phyloP scores from a whole-genome alignment of 2,797 vertebrate genomes.

The Silurus lanzhouensis region DNA sequence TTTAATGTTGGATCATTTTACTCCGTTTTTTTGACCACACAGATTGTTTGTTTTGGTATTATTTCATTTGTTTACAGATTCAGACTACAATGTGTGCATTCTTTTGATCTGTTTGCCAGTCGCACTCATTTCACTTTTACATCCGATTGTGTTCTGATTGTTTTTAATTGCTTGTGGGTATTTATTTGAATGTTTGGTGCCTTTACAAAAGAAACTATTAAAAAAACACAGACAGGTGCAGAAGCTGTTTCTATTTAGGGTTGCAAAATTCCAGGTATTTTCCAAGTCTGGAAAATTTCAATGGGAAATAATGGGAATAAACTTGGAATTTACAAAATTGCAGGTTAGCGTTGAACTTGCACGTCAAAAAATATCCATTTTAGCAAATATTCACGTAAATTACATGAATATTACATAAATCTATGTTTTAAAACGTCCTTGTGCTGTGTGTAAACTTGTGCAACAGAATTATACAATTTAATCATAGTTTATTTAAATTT shows the following conservation, averaged over 20 bases:
- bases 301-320: too few species aligned
- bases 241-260: not conserved
- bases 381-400: too few species aligned
- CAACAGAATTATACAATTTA: too few species aligned
- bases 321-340: too few species aligned
- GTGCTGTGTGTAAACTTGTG: too few species aligned
- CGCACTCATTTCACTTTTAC: slow-evolving; percentile 33
- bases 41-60: not conserved
- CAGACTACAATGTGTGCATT: not conserved
- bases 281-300: too few species aligned
- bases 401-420: too few species aligned
- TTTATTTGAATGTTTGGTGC: slow-evolving; percentile 35
- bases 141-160: not conserved
- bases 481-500: too few species aligned
- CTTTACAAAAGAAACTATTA: slow-evolving; percentile 21
- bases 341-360: too few species aligned
- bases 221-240: not conserved
- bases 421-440: too few species aligned
- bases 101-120: not conserved
- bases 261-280: too few species aligned
- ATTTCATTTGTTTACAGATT: slow-evolving; percentile 39
- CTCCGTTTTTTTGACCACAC: not conserved
- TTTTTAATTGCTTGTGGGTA: slow-evolving; percentile 21
- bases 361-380: too few species aligned
- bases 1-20: not conserved